These are phyloP conservation scores for Nothoprocta pentlandii DNA, from an alignment of 2,113 vertebrate genomes.

Conservation along the genomic window DNA sequence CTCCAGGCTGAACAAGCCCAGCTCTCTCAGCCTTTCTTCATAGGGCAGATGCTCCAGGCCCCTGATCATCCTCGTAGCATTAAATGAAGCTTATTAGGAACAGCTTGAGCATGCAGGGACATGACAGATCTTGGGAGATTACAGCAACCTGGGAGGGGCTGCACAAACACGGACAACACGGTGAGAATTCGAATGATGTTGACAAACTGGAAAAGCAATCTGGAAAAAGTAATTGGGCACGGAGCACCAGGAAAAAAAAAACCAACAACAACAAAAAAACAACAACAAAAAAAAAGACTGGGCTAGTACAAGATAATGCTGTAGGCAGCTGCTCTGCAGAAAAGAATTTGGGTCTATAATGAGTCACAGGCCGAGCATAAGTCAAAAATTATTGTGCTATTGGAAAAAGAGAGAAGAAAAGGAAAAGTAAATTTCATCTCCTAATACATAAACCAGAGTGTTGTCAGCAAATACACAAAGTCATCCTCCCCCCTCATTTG, in stretches of 20 bases:
- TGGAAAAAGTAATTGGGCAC: not conserved
- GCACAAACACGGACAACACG: not conserved
- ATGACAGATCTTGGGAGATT: not conserved
- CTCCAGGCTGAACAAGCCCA: too few relatives aligned
- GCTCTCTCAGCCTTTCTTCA: too few relatives aligned
- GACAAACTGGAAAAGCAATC: slow-evolving; percentile 55
- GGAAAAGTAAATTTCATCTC: not conserved
- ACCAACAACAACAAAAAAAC: too few relatives aligned
- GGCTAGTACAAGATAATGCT: not conserved
- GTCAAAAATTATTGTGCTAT: not conserved
- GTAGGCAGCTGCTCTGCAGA: not conserved
- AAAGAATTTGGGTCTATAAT: not conserved
- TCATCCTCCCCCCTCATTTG: not conserved
- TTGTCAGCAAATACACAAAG: not conserved
- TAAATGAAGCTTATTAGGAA: not conserved
- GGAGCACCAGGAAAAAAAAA: not conserved
- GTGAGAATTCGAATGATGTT: slow-evolving; percentile 11
- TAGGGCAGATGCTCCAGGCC: too few relatives aligned
- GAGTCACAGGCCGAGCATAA: not conserved
- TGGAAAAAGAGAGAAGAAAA: not conserved
- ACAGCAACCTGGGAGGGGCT: slow-evolving; percentile 35
- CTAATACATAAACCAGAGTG: not conserved
- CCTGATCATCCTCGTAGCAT: not conserved
- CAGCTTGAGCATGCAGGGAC: slow-evolving; percentile 14
- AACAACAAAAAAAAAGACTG: not conserved